Percentiles rank a stretch among this genome's conserved stretches.
These are phyloP conservation scores for Aspidoscelis tigris DNA, from an alignment of 2,113 vertebrate genomes.

Conservation along the genomic window DNA sequence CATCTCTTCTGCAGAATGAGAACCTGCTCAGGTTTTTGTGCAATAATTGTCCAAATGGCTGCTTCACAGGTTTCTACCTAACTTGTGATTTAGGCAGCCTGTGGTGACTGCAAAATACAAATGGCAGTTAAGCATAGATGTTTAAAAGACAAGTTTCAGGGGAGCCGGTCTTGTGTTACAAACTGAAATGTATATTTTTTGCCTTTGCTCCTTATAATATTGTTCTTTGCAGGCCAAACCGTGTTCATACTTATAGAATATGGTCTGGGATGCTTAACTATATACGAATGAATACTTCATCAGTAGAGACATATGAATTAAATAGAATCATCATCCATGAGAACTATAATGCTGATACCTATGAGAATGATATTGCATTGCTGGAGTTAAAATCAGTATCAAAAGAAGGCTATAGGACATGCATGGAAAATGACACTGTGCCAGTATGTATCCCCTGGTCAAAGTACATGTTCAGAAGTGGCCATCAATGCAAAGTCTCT, in stretches of 20 bases:
- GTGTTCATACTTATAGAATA: slow-evolving; percentile 72
- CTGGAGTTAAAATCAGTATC: slow-evolving; percentile 74
- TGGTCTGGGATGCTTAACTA: slow-evolving; percentile 83
- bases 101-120: too few species aligned
- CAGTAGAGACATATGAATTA: slow-evolving; percentile 64
- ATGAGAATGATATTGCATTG: slow-evolving; percentile 93
- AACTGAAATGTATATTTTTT: not conserved
- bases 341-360: slow-evolving; percentile 76
- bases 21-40: too few species aligned
- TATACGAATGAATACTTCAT: not conserved
- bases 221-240: slow-evolving; percentile 27
- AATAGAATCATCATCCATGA: slow-evolving; percentile 82
- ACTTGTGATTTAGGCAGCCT: too few species aligned
- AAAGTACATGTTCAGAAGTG: slow-evolving; percentile 79
- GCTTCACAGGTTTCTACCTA: too few species aligned
- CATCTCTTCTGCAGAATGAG: too few species aligned
- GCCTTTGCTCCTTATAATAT: not conserved
- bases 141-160: too few species aligned
- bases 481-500: slow-evolving; percentile 87
- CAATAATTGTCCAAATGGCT: too few species aligned
- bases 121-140: too few species aligned
- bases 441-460: slow-evolving; percentile 93
- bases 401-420: slow-evolving; percentile 23
- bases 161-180: not conserved
- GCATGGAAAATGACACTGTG: slow-evolving; percentile 59